A percentile compares a stretch with the other conserved stretches of the same genome.
These are phyloP conservation scores for Platysternon megacephalum DNA, from an alignment of 2,113 vertebrate genomes.

Conservation along the genomic window DNA sequence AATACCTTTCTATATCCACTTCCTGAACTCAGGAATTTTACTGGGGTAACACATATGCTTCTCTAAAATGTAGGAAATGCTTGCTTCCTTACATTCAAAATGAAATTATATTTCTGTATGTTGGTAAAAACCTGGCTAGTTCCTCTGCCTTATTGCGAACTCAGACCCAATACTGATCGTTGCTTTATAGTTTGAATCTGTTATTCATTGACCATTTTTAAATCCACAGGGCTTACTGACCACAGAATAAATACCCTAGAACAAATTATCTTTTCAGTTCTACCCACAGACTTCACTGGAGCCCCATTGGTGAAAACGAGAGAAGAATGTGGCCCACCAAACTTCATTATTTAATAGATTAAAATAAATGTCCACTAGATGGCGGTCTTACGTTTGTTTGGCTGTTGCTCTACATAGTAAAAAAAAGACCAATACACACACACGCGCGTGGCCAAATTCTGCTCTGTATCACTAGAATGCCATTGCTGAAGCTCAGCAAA, in stretches of 20 bases:
- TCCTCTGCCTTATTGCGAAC: background rate
- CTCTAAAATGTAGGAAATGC: background rate
- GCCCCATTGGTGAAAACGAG: background rate
- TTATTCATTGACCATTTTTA: background rate
- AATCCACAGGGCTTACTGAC: background rate
- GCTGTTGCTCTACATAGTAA: background rate
- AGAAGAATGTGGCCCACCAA: background rate
- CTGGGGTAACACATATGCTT: background rate
- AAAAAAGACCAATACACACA: background rate
- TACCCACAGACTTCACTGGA: background rate
- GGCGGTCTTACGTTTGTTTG: background rate
- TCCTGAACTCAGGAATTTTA: background rate
- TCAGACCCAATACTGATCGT: background rate
- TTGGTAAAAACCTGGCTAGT: fast-evolving
- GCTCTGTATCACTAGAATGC: background rate
- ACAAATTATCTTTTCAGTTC: background rate
- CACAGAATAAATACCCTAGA: background rate
- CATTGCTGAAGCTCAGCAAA: background rate
- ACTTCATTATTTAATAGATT: background rate
- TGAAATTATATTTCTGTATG: background rate
- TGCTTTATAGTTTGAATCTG: background rate
- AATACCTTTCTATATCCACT: background rate
- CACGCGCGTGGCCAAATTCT: fast-evolving
- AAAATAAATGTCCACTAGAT: slow-evolving; percentile 40
- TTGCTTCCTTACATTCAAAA: background rate